Percentiles rank a stretch among this genome's conserved stretches.
Evolutionary conservation across 92 coral and sea anemone genomes (phyloP).

Genomic region (Scolanthus callimorphus): DNA sequence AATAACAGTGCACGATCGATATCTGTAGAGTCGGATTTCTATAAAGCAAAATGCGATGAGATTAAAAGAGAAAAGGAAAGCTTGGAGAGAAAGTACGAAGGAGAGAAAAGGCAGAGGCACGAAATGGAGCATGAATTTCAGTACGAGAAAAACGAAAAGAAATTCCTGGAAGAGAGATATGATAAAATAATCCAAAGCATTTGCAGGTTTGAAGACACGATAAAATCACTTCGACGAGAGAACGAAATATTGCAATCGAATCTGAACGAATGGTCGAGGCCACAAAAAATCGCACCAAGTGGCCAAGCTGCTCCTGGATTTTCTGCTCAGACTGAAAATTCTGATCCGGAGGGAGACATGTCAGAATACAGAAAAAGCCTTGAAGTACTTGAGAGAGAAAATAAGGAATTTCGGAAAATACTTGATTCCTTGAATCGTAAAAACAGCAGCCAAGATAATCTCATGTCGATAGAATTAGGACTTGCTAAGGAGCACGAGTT

Average conservation of each 20-base stretch:
- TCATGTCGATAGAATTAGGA: slow-evolving; percentile 57
- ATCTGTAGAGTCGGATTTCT: slow-evolving; percentile 54
- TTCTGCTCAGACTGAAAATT: not conserved
- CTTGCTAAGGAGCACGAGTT: slow-evolving; percentile 60
- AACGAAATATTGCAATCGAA: slow-evolving; percentile 55
- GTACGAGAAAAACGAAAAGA: slow-evolving; percentile 56
- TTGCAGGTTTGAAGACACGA: slow-evolving; percentile 68
- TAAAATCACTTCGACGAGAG: slow-evolving; percentile 60
- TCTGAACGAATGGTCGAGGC: slow-evolving; percentile 48
- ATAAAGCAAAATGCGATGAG: slow-evolving; percentile 72
- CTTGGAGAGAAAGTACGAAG: slow-evolving; percentile 61
- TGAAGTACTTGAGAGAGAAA: slow-evolving; percentile 67
- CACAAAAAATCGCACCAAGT: slow-evolving; percentile 1
- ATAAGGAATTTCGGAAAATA: slow-evolving; percentile 69
- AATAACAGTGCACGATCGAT: not conserved
- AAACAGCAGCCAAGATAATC: slow-evolving; percentile 44
- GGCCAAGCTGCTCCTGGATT: slow-evolving; percentile 4
- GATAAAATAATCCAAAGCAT: slow-evolving; percentile 50
- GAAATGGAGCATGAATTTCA: slow-evolving; percentile 64
- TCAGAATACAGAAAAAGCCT: slow-evolving; percentile 55
- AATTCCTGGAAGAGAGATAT: slow-evolving; percentile 56
- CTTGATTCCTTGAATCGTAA: slow-evolving; percentile 62
- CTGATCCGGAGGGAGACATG: slow-evolving; percentile 22
- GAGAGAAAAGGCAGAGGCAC: slow-evolving; percentile 68
- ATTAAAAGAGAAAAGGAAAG: slow-evolving; percentile 69